These are phyloP conservation scores for Sebastes trivittatus DNA, from an alignment of 2,797 vertebrate genomes.

Conservation along the genomic window DNA sequence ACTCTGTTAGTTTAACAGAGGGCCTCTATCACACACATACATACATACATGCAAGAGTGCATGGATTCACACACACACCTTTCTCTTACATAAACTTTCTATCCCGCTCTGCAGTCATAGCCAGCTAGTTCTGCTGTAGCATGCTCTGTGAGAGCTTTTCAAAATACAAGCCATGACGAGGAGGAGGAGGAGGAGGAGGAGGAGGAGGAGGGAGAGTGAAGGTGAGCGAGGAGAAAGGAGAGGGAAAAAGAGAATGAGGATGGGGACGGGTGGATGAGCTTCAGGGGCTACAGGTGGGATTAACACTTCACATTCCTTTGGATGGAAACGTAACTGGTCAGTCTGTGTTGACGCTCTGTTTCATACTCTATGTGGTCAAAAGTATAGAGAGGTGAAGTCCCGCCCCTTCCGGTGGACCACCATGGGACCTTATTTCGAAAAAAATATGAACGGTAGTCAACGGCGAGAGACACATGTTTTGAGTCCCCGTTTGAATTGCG, in stretches of 20 bases:
- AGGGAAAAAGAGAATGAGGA: neutral
- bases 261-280: neutral
- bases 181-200: neutral
- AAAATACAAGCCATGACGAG: neutral
- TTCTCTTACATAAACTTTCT: slow-evolving; percentile 35
- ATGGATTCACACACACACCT: slow-evolving; percentile 13
- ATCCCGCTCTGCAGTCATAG: neutral
- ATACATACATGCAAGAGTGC: slow-evolving; percentile 7
- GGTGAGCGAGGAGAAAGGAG: slow-evolving; percentile 3
- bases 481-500: too few relatives aligned
- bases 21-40: slow-evolving; percentile 72
- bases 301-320: slow-evolving; percentile 32
- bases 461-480: too few relatives aligned
- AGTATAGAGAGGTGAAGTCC: neutral
- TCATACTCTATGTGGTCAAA: neutral
- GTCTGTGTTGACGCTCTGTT: neutral
- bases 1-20: slow-evolving; percentile 80
- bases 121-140: neutral
- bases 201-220: neutral
- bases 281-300: slow-evolving; percentile 29
- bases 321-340: neutral
- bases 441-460: too few relatives aligned
- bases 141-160: neutral
- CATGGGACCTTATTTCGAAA: too few relatives aligned
- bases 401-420: too few relatives aligned